phyloP scores from a whole-genome alignment of 1,140 invertebrate genomes.

The Pogonognathellus flavescens region DNA sequence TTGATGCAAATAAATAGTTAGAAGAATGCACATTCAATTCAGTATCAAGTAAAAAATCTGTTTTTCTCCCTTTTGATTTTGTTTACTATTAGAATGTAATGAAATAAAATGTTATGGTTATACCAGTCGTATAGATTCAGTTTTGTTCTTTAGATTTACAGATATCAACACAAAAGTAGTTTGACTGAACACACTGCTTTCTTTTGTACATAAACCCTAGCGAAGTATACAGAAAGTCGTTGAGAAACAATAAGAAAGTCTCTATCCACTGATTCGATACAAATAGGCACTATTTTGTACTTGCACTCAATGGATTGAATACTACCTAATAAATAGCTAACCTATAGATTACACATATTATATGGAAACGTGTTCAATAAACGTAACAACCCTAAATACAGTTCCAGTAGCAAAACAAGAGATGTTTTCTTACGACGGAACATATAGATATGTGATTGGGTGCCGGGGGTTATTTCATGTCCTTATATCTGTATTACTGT shows the following conservation, averaged over 20 bases:
- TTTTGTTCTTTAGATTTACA: neutral
- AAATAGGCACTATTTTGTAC: neutral
- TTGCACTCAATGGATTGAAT: too few relatives aligned
- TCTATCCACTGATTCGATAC: slow-evolving; percentile 1
- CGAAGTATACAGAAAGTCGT: neutral
- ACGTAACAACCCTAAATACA: too few relatives aligned
- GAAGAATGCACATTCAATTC: neutral
- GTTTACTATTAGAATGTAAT: neutral
- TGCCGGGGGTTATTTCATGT: too few relatives aligned
- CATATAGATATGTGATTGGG: too few relatives aligned
- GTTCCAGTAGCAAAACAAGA: too few relatives aligned
- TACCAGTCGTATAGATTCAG: neutral
- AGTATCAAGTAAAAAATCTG: neutral
- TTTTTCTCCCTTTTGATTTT: neutral
- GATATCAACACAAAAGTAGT: neutral
- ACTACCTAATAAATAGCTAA: too few relatives aligned
- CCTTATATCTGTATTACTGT: too few relatives aligned
- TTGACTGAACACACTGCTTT: neutral
- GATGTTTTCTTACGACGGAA: too few relatives aligned
- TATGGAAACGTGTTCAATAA: too few relatives aligned
- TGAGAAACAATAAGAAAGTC: neutral
- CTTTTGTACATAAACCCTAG: neutral
- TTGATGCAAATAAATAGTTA: slow-evolving; percentile 20
- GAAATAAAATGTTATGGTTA: neutral
- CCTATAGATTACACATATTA: too few relatives aligned